phyloP scores from a whole-genome alignment of 1,140 invertebrate species.

The Himalopsyche phryganea region DNA sequence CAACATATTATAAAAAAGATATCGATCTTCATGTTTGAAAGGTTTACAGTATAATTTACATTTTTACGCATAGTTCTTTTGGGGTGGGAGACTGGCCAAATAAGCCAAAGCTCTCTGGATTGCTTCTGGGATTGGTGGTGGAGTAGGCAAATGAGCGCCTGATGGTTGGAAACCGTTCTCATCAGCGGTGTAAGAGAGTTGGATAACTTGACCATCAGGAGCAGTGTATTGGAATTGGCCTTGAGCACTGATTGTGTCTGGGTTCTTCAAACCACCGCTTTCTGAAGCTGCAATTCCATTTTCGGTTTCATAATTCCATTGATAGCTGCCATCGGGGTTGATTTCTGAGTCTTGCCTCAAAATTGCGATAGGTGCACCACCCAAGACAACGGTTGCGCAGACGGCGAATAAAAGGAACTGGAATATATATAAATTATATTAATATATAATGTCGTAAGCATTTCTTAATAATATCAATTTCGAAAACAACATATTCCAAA shows the following conservation, averaged over 20 bases:
- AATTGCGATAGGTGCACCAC: slow-evolving; percentile 38
- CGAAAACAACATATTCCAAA: no score
- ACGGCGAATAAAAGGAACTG: no score
- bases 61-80: slow-evolving; percentile 23
- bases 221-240: slow-evolving; percentile 65
- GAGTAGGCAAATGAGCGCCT: slow-evolving; percentile 63
- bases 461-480: no score
- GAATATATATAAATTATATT: no score
- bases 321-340: slow-evolving; percentile 54
- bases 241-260: slow-evolving; percentile 50
- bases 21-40: no score
- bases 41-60: no score
- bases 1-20: no score
- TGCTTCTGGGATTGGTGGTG: slow-evolving; percentile 67
- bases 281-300: slow-evolving; percentile 46
- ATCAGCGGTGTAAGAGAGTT: slow-evolving; percentile 62
- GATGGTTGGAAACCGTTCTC: slow-evolving; percentile 64
- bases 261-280: slow-evolving; percentile 38
- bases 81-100: slow-evolving; percentile 51
- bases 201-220: slow-evolving; percentile 56
- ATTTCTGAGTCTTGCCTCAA: slow-evolving; percentile 46
- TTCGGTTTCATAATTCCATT: slow-evolving; percentile 53
- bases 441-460: no score
- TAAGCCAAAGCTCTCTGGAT: slow-evolving; percentile 62
- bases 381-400: not conserved